Conservation (phyloP, 1,140 invertebrate species). For the Anastrepha ludens region DNA sequence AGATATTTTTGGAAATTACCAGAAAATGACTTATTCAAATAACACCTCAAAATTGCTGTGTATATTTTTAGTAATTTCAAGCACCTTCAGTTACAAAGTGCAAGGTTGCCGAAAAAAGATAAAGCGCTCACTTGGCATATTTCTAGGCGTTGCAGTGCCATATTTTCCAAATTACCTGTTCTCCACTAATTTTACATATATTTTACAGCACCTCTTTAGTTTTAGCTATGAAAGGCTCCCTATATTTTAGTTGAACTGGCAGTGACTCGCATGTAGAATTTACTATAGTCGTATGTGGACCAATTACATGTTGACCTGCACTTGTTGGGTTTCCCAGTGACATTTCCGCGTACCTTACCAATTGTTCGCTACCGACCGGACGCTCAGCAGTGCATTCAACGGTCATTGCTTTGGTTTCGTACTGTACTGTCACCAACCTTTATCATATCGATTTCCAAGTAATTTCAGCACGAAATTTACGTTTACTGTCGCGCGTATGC, state of each 20-base stretch:
- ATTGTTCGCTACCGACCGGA: not conserved
- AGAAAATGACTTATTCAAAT: too few relatives aligned
- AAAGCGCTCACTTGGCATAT: not conserved
- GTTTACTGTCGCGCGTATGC: not conserved
- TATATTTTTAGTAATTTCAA: too few relatives aligned
- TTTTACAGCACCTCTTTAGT: not conserved
- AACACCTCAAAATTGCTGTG: too few relatives aligned
- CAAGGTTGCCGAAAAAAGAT: slow-evolving; percentile 14
- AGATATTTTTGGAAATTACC: too few relatives aligned
- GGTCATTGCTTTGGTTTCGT: slow-evolving; percentile 22
- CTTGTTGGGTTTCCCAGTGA: slow-evolving; percentile 20
- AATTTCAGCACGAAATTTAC: slow-evolving; percentile 12
- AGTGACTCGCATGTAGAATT: not conserved
- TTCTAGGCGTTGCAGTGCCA: slow-evolving; percentile 21
- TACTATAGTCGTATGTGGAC: not conserved
- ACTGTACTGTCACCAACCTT: not conserved
- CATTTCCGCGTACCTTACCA: slow-evolving; percentile 14
- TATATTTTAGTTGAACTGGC: too few relatives aligned
- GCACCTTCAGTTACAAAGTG: not conserved
- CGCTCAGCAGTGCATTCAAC: not conserved
- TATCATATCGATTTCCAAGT: slow-evolving; percentile 28
- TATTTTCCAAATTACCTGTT: slow-evolving; percentile 21
- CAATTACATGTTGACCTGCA: slow-evolving; percentile 47
- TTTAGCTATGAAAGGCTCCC: too few relatives aligned
- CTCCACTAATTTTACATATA: too few relatives aligned